These are phyloP conservation scores for Xestobium rufovillosum DNA, from an alignment of 2,888 invertebrate genomes.

Conservation along the genomic window DNA sequence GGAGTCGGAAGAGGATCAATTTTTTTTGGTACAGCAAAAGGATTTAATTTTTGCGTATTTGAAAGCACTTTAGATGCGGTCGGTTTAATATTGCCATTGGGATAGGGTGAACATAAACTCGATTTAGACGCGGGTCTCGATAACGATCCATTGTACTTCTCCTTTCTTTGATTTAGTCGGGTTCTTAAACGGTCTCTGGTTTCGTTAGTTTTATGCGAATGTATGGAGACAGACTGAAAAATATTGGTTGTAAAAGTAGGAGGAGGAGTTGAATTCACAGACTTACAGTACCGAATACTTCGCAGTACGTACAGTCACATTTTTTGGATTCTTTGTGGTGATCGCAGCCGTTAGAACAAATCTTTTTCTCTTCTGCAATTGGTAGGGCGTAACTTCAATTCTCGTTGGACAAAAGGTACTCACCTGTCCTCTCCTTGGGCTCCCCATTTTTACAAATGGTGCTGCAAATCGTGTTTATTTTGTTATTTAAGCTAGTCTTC, in stretches of 20 bases:
- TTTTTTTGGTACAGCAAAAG: too few relatives aligned
- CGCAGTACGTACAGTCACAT: slow-evolving; percentile 40
- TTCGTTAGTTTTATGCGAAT: slow-evolving; percentile 34
- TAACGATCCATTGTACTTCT: slow-evolving; percentile 13
- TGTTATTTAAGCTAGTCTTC: too few relatives aligned
- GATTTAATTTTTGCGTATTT: too few relatives aligned
- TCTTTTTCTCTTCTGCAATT: slow-evolving; percentile 26
- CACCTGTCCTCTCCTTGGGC: too few relatives aligned
- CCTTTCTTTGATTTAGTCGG: slow-evolving; percentile 35
- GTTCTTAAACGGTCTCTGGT: slow-evolving; percentile 37
- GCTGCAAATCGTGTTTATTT: too few relatives aligned
- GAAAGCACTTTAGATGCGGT: too few relatives aligned
- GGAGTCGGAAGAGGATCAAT: too few relatives aligned
- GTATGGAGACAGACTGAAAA: slow-evolving; percentile 25
- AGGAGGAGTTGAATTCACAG: not conserved
- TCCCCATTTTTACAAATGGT: too few relatives aligned
- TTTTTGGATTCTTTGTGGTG: slow-evolving; percentile 36
- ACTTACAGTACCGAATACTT: slow-evolving; percentile 37
- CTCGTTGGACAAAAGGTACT: too few relatives aligned
- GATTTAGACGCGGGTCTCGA: too few relatives aligned
- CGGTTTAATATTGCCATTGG: too few relatives aligned
- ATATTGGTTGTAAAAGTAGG: slow-evolving; percentile 3
- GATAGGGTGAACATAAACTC: too few relatives aligned
- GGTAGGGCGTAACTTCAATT: not conserved
- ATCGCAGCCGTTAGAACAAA: slow-evolving; percentile 27